These are phyloP conservation scores for Sebastes kiyomatsui DNA, from an alignment of 2,797 vertebrate genomes.

Conservation along the genomic window DNA sequence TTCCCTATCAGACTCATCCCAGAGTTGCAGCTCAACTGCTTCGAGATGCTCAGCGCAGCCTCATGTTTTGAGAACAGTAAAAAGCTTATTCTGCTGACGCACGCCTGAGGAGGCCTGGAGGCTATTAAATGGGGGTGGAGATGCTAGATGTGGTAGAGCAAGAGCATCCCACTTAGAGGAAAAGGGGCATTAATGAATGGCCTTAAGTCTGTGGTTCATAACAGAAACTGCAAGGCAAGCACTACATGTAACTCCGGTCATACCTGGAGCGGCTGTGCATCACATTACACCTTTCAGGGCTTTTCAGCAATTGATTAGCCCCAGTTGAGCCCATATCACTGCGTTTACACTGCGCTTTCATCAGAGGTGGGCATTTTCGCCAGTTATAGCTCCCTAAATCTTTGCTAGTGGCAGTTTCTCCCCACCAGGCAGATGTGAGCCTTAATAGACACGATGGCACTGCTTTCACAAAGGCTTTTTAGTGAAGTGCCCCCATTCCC, in stretches of 20 bases:
- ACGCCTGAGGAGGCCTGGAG: conserved; percentile 24
- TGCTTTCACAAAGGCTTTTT: conserved; percentile 10
- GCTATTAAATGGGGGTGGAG: conserved; percentile 29
- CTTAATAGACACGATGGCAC: background rate
- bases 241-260: background rate
- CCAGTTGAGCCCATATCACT: background rate
- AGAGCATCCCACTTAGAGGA: conserved; percentile 14
- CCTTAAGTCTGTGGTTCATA: conserved; percentile 1
- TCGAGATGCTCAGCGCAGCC: background rate
- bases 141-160: background rate
- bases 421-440: background rate
- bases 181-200: conserved; percentile 9
- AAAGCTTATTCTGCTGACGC: conserved; percentile 60
- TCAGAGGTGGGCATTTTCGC: background rate
- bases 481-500: background rate
- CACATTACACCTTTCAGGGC: background rate
- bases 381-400: conserved; percentile 18
- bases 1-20: background rate
- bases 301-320: conserved; percentile 1
- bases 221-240: conserved; percentile 10
- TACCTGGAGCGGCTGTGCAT: background rate
- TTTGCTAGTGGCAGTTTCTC: background rate
- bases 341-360: background rate
- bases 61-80: conserved; percentile 6
- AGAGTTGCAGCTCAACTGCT: background rate